These are phyloP conservation scores for Drosophila navojoa DNA, from an alignment of 1,140 invertebrate genomes.

Conservation along the genomic window DNA sequence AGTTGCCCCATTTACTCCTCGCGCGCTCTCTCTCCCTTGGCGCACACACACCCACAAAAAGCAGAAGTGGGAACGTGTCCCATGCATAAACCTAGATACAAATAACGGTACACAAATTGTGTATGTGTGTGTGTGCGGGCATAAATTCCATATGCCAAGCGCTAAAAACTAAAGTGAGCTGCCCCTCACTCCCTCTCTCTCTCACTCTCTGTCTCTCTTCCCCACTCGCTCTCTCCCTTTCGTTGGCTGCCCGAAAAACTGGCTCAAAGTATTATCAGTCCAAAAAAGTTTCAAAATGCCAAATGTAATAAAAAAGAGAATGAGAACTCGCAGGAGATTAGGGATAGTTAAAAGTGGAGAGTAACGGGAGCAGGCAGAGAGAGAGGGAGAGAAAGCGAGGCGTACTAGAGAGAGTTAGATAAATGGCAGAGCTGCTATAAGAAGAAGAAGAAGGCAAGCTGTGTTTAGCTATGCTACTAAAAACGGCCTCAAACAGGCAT, in stretches of 20 bases:
- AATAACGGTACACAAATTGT: conserved; percentile 42
- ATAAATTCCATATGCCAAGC: conserved; percentile 75
- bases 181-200: neutral
- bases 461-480: too few relatives aligned
- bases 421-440: neutral
- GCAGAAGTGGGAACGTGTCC: conserved; percentile 2
- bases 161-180: conserved; percentile 55
- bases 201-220: neutral
- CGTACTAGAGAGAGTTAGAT: neutral
- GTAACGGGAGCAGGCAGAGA: neutral
- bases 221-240: neutral
- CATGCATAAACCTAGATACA: conserved; percentile 63
- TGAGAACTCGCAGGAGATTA: neutral
- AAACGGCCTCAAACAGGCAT: neutral
- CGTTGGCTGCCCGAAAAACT: conserved; percentile 10
- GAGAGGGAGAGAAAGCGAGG: neutral
- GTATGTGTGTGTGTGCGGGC: conserved; percentile 23
- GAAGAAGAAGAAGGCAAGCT: neutral
- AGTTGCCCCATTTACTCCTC: conserved; percentile 12
- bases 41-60: neutral
- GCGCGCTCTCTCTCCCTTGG: conserved; percentile 9
- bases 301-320: neutral
- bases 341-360: neutral
- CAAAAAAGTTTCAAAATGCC: conserved; percentile 2
- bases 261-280: conserved; percentile 52